Conservation (phyloP, 2,113 vertebrate genomes). For the Anhinga rufa region DNA sequence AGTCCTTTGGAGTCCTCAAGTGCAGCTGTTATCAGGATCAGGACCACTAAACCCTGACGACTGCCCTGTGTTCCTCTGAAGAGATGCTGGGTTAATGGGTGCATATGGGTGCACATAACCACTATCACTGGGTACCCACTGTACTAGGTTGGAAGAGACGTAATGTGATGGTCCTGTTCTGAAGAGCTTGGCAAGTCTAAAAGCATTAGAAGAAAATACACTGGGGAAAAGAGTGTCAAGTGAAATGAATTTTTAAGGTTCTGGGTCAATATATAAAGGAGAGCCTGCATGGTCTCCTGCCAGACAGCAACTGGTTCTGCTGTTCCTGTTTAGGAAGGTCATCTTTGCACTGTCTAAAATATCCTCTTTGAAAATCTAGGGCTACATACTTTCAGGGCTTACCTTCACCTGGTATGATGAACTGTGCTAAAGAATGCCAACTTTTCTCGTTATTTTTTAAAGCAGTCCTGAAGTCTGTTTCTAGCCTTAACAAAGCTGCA, state of each 20-base stretch:
- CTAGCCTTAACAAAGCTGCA: background rate
- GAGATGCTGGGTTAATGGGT: fast-evolving
- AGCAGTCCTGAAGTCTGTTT: background rate
- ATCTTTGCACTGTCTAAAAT: background rate
- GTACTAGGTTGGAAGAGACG: background rate
- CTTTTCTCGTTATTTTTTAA: background rate
- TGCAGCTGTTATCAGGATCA: background rate
- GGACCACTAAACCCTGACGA: background rate
- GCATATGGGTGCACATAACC: background rate
- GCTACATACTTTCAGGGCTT: background rate
- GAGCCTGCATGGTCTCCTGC: background rate
- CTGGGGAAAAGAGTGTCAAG: background rate
- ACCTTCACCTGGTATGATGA: background rate
- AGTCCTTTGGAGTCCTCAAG: background rate
- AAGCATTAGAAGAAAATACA: background rate
- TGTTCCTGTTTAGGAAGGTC: background rate
- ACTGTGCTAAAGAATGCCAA: background rate
- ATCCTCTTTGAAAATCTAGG: background rate
- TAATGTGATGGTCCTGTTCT: background rate
- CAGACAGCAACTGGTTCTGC: background rate
- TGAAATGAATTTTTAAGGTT: background rate
- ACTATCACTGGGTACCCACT: background rate
- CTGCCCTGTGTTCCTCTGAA: background rate
- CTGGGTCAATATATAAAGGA: background rate
- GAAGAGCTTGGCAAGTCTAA: background rate